Conservation (phyloP, 1,140 invertebrate species). For the Parapsyche elsis region DNA sequence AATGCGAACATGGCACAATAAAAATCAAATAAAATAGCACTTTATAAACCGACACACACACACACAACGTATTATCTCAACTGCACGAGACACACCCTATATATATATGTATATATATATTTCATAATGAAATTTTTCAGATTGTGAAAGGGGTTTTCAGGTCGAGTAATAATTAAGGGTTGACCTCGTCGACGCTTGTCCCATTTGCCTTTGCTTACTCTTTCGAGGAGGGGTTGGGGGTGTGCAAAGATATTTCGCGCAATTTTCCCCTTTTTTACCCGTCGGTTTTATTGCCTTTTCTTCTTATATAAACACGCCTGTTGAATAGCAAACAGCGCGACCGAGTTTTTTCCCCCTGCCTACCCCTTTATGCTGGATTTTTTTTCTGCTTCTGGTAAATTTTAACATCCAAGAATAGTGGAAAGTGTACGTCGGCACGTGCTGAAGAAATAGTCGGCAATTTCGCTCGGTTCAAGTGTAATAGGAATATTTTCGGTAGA, state of each 20-base stretch:
- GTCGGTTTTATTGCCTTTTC: conserved; percentile 18
- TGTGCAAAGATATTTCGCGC: conserved; percentile 26
- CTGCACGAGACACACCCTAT: background rate
- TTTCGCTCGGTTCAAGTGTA: conserved; percentile 2
- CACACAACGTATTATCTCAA: background rate
- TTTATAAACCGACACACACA: background rate
- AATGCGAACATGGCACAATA: conserved; percentile 23
- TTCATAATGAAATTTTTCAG: background rate
- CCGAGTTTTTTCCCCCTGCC: background rate
- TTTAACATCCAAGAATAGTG: conserved; percentile 21
- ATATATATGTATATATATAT: background rate
- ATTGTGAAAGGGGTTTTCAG: background rate
- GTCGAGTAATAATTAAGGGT: background rate
- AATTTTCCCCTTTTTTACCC: conserved; percentile 30
- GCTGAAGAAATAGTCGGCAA: background rate
- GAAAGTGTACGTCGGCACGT: background rate
- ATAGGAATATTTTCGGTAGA: background rate
- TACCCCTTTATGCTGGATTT: background rate
- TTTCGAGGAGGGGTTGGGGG: background rate
- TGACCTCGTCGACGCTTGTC: background rate
- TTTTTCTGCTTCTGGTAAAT: background rate
- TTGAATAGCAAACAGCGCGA: conserved; percentile 30
- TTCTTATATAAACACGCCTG: conserved; percentile 37
- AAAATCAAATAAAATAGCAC: conserved; percentile 30
- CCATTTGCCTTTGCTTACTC: background rate